Conservation (phyloP, 1,140 invertebrate genomes). For the Drosophila paulistorum region DNA sequence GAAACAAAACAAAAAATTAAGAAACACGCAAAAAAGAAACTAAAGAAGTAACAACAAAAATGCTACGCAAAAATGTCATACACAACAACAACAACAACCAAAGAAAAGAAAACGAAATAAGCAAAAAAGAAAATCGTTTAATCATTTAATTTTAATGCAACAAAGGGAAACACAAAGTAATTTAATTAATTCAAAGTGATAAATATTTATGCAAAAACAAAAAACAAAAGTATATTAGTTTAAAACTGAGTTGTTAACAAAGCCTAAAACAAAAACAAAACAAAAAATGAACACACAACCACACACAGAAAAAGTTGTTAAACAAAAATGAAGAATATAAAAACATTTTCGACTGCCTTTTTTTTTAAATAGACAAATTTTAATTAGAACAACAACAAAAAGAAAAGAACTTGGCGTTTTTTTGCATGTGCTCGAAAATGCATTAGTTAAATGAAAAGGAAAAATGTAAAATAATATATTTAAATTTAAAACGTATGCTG, state of each 20-base stretch:
- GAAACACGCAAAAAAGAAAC: constrained; percentile 19
- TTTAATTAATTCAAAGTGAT: constrained; percentile 70
- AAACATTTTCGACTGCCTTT: constrained; percentile 78
- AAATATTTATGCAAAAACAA: constrained; percentile 54
- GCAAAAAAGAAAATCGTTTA: constrained; percentile 47
- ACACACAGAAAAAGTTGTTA: constrained; percentile 15
- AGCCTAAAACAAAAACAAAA: neutral
- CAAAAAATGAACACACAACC: neutral
- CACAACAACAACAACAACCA: constrained; percentile 22
- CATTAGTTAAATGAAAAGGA: constrained; percentile 58
- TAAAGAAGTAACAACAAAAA: constrained; percentile 42
- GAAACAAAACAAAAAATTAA: constrained; percentile 24
- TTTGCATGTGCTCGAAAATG: constrained; percentile 67
- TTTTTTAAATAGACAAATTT: constrained; percentile 54
- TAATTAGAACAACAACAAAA: constrained; percentile 35
- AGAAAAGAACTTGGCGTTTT: constrained; percentile 55
- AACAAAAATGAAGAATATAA: constrained; percentile 45
- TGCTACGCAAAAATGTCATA: constrained; percentile 29
- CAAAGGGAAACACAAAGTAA: constrained; percentile 79
- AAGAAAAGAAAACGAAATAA: constrained; percentile 35
- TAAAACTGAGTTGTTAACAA: constrained; percentile 57
- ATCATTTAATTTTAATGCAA: constrained; percentile 71
- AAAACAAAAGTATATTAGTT: constrained; percentile 43
- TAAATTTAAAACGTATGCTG: constrained; percentile 59
- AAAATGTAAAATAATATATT: constrained; percentile 53